Evolutionary conservation across 53 echinoderm and acorn worm genomes (phyloP), one percentile per base, ranked within the genome.

Genomic region (Patiria pectinifera): DNA sequence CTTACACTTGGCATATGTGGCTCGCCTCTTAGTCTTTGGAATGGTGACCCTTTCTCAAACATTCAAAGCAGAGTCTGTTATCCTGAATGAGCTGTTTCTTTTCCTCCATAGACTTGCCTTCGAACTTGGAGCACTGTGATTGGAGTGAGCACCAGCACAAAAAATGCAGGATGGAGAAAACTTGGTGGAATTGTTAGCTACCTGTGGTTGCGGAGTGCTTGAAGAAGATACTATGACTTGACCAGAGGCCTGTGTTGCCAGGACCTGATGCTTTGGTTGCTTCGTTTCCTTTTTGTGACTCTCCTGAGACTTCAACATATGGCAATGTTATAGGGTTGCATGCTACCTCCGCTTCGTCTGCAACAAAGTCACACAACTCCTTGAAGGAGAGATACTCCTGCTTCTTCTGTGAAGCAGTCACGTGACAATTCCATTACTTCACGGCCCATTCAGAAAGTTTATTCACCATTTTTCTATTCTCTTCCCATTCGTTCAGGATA

Each of bases 401-500:
- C 4, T 71, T 83, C 66, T 95, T 92, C 22, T 89, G 63, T 3
- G 77, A 80, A 46, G 86, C 83, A 23, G 94, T 81, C 59, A 94
- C 96, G 1, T 82, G 43, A n/a, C 92, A 12, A 60, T 94, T 94
- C 92, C 94, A 94, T 14, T 94, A 85, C 21, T 59, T 72, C 14
- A 78, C 63, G 0, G 62, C 82, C 94, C 94, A 94, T 25, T 90
- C 96, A 48, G 94, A 90, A 22, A 94, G 91, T 70, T 96, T 96
- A 11, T 5, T 80, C 0, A 82, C 69, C 18, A 96, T 80, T 61
- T 83, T 92, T 47, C 86, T 91, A 83, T 96, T 96, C 80, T 96
- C 96, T 46, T 84, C 66, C 75, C 94, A 96, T 81, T 94, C 96
- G 47, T 96, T 85, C 25, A 94, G 71, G 15, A 96, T 87, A 0